Base-by-base conservation (phyloP, 2,888 invertebrate genomes). In the Gymnoscelis rufifasciata region DNA sequence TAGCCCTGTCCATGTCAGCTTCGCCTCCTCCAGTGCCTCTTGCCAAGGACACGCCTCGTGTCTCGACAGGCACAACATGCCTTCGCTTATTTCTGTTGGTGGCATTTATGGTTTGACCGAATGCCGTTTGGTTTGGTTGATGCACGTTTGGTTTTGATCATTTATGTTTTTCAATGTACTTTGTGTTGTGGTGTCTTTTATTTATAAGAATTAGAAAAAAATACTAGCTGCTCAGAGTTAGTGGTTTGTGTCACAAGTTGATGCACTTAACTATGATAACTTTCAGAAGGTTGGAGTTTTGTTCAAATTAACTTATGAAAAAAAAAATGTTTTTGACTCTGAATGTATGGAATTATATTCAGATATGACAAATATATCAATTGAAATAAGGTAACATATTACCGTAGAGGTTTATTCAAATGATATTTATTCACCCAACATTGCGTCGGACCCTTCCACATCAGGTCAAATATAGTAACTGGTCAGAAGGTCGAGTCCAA, bases 1-100 rank as follows among this genome's bases (percentile, higher is more conserved):
- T 72, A 96, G 90, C 36, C 95, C 95, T n/a, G 93, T 92, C 95
- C 95, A 95, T 52, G 93, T 92, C 58, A 92, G 82, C 45, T 90
- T 72, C 66, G 87, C 75, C 55, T 90, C 73, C 72, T 83, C 76
- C 43, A 91, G 72, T 52, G 90, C 90, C 66, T 90, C 89, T 68
- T 89, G 86, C 82, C 91, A 84, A 33, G 91, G 91, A 74, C 91
- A 91, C 72, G 90, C 87, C 63, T 90, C 88, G 76, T 91, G 91
- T 64, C 91, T 83, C 68, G 91, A 89, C 73, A 91, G 88, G 83
- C 91, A 91, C 74, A 91, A 71, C 91, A 91, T 91, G 80, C 84
- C 86, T 71, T 79, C 82, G 33, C 66, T 58, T 24, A 74, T 76
- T 72, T 86, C 88, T 74, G 86, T 87, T 38, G 88, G 88, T 72